Conservation (phyloP, 2,888 invertebrate species). For the Acronicta alni region DNA sequence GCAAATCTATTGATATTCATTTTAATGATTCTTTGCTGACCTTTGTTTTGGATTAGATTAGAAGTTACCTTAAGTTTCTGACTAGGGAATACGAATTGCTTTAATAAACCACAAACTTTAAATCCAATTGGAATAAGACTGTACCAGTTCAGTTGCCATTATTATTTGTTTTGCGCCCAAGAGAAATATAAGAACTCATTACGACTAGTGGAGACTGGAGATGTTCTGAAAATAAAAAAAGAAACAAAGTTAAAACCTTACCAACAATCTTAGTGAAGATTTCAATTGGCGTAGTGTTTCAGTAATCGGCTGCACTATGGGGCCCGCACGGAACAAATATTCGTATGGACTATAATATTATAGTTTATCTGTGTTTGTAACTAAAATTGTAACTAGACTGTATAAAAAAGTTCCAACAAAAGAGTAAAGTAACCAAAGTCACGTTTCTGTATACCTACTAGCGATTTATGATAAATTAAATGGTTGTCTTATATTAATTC, state of each 20-base stretch:
- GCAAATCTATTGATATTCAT: too few species aligned
- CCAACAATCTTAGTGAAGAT: constrained; percentile 27
- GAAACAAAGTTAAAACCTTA: too few species aligned
- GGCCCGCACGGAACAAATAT: too few species aligned
- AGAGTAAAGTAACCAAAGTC: constrained; percentile 18
- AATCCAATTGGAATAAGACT: constrained; percentile 34
- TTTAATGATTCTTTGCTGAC: background rate
- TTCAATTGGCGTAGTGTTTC: background rate
- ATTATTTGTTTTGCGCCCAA: constrained; percentile 36
- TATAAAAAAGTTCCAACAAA: too few species aligned
- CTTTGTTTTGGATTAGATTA: constrained; percentile 6
- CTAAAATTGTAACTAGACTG: too few species aligned
- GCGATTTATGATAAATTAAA: constrained; percentile 35
- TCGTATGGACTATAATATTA: too few species aligned
- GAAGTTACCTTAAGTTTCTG: background rate
- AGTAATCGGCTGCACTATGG: too few species aligned
- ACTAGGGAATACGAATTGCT: constrained; percentile 9
- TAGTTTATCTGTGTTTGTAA: too few species aligned
- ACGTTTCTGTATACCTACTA: constrained; percentile 24
- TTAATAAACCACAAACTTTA: constrained; percentile 15
- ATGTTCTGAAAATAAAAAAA: constrained; percentile 32
- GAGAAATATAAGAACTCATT: constrained; percentile 46
- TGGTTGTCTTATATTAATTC: constrained; percentile 13
- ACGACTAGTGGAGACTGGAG: constrained; percentile 22
- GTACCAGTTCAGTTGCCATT: constrained; percentile 22